Evolutionary conservation across 1,140 invertebrate genomes (phyloP).

Genomic region (Panulirus ornatus): DNA sequence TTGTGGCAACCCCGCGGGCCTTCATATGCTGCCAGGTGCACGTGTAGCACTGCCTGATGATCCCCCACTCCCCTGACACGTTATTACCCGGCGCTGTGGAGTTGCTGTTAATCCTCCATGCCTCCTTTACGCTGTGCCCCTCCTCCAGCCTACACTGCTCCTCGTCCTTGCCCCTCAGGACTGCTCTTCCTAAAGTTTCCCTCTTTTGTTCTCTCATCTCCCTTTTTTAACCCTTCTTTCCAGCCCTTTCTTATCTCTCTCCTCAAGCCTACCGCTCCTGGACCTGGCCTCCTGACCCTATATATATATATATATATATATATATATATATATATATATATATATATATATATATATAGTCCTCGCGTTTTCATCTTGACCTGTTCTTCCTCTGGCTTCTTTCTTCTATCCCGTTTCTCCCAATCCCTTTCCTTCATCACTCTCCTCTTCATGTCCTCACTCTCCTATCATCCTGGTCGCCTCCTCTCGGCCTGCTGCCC

Average conservation of each 20-base stretch:
- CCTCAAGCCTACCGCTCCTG: neutral
- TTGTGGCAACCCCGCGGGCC: no score
- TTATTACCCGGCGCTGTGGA: no score
- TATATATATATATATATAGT: neutral
- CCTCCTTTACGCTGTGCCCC: neutral
- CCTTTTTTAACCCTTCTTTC: neutral
- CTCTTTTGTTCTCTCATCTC: neutral
- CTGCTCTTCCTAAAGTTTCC: neutral
- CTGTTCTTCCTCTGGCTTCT: neutral
- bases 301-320: no score
- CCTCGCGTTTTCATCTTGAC: neutral
- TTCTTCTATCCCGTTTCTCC: neutral
- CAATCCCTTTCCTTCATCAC: neutral
- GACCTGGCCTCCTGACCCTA: neutral
- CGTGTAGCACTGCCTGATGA: no score
- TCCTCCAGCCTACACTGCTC: neutral
- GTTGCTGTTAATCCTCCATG: no score
- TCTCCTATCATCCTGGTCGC: neutral
- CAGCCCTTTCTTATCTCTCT: neutral
- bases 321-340: neutral
- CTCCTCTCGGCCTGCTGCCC: neutral
- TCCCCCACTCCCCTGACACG: no score
- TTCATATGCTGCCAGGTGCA: no score
- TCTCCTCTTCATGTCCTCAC: neutral
- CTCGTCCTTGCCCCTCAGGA: neutral